These are phyloP conservation scores for Coendou prehensilis DNA, from an alignment of 2,797 vertebrate genomes.

Conservation along the genomic window DNA sequence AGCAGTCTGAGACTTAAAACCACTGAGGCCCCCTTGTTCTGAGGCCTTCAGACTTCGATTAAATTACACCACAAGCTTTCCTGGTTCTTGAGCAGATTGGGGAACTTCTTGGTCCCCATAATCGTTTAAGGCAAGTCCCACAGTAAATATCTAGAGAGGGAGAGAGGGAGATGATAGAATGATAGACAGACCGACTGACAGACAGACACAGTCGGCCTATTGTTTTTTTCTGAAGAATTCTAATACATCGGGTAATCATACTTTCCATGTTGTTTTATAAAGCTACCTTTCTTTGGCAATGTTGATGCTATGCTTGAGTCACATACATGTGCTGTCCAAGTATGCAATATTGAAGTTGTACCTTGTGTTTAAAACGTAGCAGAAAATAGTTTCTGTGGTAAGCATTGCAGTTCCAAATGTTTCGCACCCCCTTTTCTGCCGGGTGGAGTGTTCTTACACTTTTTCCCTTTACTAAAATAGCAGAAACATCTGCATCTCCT, in stretches of 20 bases:
- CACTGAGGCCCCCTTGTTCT: not conserved
- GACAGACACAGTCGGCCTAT: not conserved
- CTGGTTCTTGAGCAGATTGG: not conserved
- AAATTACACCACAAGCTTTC: not conserved
- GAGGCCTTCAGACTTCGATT: not conserved
- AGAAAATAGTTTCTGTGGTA: constrained; percentile 54
- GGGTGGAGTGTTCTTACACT: constrained; percentile 67
- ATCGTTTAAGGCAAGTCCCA: not conserved
- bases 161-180: not conserved
- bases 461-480: constrained; percentile 82
- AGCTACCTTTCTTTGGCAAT: not conserved
- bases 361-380: constrained; percentile 32
- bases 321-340: not conserved
- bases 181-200: not conserved
- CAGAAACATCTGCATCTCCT: constrained; percentile 87
- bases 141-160: not conserved
- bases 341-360: not conserved
- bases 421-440: constrained; percentile 51
- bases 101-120: not conserved
- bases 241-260: not conserved
- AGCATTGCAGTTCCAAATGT: not conserved
- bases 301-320: not conserved
- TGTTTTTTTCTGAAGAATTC: not conserved
- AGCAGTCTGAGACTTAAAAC: not conserved
- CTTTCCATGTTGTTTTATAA: not conserved